phyloP scores from a whole-genome alignment of 2,113 vertebrate genomes.

The Pampusana beccarii region DNA sequence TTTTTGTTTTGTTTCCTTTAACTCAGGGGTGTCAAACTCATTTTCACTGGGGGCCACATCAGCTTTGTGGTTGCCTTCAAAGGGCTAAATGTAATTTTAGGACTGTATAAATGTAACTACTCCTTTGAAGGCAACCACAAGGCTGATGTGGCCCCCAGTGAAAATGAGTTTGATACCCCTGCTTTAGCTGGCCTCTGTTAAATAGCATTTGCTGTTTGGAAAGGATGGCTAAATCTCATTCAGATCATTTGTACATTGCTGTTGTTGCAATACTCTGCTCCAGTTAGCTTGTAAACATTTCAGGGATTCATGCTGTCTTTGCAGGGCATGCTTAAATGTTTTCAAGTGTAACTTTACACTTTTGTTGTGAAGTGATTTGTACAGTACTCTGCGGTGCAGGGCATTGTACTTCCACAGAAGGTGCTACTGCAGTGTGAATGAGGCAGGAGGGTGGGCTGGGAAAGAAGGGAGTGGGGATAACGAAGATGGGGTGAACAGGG shows the following conservation, averaged over 20 bases:
- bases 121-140: too few species aligned
- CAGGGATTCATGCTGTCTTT: neutral
- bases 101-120: too few species aligned
- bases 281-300: neutral
- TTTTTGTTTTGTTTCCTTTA: neutral
- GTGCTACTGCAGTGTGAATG: neutral
- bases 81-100: too few species aligned
- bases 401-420: neutral
- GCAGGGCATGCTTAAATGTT: neutral
- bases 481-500: neutral
- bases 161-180: too few species aligned
- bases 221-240: neutral
- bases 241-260: neutral
- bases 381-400: neutral
- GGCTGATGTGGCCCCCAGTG: too few species aligned
- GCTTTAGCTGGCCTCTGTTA: neutral
- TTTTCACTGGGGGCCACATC: too few species aligned
- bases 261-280: neutral
- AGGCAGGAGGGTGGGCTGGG: neutral
- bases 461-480: neutral
- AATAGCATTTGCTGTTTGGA: neutral
- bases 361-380: neutral
- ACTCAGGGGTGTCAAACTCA: too few species aligned
- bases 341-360: neutral
- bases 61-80: too few species aligned